Evolutionary conservation across 1,140 invertebrate species (phyloP).

Genomic region (Danaus melanippus): DNA sequence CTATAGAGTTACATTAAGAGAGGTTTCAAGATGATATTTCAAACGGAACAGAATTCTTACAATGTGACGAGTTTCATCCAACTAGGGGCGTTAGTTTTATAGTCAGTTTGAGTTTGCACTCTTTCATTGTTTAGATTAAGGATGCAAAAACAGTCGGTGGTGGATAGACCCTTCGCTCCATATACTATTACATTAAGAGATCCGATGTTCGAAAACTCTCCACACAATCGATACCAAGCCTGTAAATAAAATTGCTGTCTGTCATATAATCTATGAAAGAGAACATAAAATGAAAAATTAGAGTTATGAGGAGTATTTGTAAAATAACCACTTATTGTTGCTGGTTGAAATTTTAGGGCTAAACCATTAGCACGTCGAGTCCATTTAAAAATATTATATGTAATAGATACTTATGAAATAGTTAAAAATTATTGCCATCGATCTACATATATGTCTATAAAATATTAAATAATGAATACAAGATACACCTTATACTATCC

Average conservation of each 20-base stretch:
- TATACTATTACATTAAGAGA: constrained; percentile 89
- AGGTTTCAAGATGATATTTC: neutral
- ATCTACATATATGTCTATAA: no score
- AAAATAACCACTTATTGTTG: constrained; percentile 1
- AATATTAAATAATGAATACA: no score
- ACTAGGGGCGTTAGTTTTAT: constrained; percentile 94
- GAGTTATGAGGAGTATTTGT: no score
- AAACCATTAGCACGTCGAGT: neutral
- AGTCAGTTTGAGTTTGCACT: constrained; percentile 96
- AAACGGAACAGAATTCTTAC: constrained; percentile 70
- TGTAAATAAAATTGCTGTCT: constrained; percentile 33
- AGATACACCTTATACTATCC: no score
- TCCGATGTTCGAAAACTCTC: constrained; percentile 85
- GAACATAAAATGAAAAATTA: no score
- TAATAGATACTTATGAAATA: no score
- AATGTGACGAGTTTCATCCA: constrained; percentile 99
- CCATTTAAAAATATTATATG: no score
- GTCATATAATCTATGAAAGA: no score
- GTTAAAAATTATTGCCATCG: no score
- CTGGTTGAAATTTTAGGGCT: constrained; percentile 5
- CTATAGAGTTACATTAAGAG: neutral
- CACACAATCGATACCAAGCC: constrained; percentile 76
- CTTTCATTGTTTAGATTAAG: constrained; percentile 93
- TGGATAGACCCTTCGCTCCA: constrained; percentile 86
- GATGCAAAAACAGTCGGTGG: constrained; percentile 93